phyloP scores from a whole-genome alignment of 2,797 vertebrate species.

The Eospalax fontanierii region DNA sequence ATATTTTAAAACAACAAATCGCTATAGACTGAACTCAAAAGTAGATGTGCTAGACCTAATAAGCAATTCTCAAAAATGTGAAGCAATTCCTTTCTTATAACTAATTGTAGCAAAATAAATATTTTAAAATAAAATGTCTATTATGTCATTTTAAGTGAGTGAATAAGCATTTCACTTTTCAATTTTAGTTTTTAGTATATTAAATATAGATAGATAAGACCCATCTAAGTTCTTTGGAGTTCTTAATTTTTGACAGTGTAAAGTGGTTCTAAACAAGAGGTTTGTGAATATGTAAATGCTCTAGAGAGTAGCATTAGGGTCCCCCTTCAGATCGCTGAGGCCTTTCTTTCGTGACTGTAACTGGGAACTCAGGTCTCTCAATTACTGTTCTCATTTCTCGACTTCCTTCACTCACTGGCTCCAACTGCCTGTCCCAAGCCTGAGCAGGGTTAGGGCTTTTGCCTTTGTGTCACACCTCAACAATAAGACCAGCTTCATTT shows the following conservation, averaged over 20 bases:
- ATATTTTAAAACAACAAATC: constrained; percentile 10
- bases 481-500: neutral
- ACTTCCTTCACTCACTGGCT: neutral
- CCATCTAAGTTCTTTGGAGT: neutral
- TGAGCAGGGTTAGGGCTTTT: neutral
- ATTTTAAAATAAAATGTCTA: constrained; percentile 10
- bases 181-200: constrained; percentile 5
- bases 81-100: neutral
- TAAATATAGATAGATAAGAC: neutral
- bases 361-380: neutral
- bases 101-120: neutral
- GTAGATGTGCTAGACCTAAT: neutral
- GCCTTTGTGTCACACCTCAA: neutral
- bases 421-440: neutral
- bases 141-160: constrained; percentile 7
- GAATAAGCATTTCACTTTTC: neutral
- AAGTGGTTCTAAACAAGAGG: neutral
- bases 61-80: neutral
- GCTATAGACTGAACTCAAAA: neutral
- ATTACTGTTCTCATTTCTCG: neutral
- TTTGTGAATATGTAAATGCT: neutral
- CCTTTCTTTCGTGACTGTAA: neutral
- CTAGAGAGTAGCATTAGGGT: neutral
- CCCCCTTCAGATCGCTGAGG: neutral
- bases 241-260: neutral